Evolutionary conservation across 2,113 vertebrate species (phyloP), one percentile per base, ranked within the genome.

Genomic region (Tamias sibiricus): DNA sequence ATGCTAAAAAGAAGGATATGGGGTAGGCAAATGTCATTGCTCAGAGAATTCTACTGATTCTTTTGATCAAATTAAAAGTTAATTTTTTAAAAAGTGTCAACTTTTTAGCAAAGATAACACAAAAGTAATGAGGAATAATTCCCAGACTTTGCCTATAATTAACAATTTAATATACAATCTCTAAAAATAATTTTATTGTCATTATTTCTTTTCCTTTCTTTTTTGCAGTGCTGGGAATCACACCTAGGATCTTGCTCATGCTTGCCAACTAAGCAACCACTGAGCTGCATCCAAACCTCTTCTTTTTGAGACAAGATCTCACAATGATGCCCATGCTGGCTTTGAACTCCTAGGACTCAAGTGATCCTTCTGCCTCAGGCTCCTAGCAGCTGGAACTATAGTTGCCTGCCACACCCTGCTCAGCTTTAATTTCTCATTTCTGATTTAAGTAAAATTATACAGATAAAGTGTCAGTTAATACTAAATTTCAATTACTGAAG

Each of bases 401-500:
- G 16, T 17, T 42, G 9, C 42, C 16, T 59, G 30, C 47, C 9
- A 82, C 7, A 35, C 14, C 59, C 9, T 37, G 47, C 44, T 37
- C 52, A 28, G 52, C 32, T 87, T 82, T 71, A 83, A 49, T 94
- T 90, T 90, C 37, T 52, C 71, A 49, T 93, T 92, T 92, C 62
- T 84, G 22, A 95, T 80, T 19, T 92, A 82, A 97, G 54, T 81
- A 85, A 94, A 92, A 52, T 80, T 57, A 91, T 22, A 81, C 6
- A 66, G 13, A 62, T 59, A 93, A 91, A 96, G 94, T 6, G 82
- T 35, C 47, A 59, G 57, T 92, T 64, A 87, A 84, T 82, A 35
- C 57, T 47, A 74, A 59, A 92, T 71, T 94, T 92, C 49, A 83
- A 64, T n/a, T 44, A 64, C 54, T 90, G 7, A 93, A 93, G 2